phyloP scores from a whole-genome alignment of 2,888 invertebrate species.

The Zaprionus lineosus region DNA sequence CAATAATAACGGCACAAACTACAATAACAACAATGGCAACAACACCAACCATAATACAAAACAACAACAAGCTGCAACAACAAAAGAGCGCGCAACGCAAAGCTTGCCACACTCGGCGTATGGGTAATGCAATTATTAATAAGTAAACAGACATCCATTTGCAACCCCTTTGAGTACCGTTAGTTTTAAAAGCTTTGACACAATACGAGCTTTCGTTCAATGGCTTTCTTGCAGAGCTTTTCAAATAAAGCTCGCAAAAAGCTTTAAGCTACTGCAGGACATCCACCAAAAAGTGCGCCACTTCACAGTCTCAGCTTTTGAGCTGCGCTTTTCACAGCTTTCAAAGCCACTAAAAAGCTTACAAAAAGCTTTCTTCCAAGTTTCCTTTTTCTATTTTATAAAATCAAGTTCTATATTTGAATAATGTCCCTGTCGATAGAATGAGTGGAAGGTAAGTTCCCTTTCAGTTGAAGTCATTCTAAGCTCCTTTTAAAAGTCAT shows the following conservation, averaged over 20 bases:
- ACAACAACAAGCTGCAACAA: constrained; percentile 5
- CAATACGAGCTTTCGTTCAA: constrained; percentile 6
- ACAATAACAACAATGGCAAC: constrained; percentile 8
- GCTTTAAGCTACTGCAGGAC: constrained; percentile 22
- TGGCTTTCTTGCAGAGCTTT: neutral
- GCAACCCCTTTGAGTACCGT: neutral
- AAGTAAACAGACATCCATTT: constrained; percentile 45
- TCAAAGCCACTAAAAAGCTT: neutral
- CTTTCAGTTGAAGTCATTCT: no score
- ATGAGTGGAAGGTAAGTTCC: no score
- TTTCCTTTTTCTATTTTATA: no score
- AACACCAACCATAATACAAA: neutral
- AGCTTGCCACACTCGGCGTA: constrained; percentile 52
- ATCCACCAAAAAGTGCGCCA: neutral
- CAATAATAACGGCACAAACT: constrained; percentile 17
- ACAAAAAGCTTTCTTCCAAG: neutral
- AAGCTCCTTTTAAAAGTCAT: no score
- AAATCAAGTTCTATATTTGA: no score
- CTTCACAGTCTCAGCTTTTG: neutral
- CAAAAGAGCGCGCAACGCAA: neutral
- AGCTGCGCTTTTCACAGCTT: neutral
- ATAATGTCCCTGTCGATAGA: no score
- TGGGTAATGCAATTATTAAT: constrained; percentile 73
- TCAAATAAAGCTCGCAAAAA: neutral
- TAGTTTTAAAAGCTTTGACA: neutral